A percentile compares a stretch with the other conserved stretches of the same genome.
These are phyloP conservation scores for Augochlorella aurata DNA, from an alignment of 2,888 invertebrate species.

Conservation along the genomic window DNA sequence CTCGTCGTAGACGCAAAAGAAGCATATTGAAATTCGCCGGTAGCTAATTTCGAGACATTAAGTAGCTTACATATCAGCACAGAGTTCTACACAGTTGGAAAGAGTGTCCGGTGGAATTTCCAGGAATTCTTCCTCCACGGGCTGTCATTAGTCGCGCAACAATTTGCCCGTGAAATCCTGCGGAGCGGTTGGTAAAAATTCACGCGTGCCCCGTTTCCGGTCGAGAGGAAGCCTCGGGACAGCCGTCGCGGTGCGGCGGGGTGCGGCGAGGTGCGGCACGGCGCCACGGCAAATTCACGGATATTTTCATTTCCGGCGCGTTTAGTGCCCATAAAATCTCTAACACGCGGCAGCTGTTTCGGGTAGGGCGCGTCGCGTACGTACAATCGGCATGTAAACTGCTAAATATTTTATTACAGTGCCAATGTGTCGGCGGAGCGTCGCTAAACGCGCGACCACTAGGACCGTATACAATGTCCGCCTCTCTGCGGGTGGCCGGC, in stretches of 20 bases:
- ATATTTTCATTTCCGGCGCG: conserved; percentile 29
- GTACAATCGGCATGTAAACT: conserved; percentile 36
- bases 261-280: too few species aligned
- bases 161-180: background rate
- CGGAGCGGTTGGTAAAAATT: background rate
- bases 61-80: background rate
- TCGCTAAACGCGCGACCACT: conserved; percentile 6
- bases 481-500: background rate
- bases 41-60: too few species aligned
- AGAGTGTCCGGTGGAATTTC: background rate
- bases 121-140: background rate
- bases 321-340: conserved; percentile 18
- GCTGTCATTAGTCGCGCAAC: background rate
- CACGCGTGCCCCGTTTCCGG: background rate
- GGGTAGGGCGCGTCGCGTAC: background rate
- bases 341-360: conserved; percentile 7
- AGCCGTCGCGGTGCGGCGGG: background rate
- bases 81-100: background rate
- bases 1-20: background rate
- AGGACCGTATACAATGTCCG: conserved; percentile 26
- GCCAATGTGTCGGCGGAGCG: conserved; percentile 1
- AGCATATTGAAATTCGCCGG: background rate
- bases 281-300: conserved; percentile 22
- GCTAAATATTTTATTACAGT: conserved; percentile 42
- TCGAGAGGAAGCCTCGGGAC: background rate